Percentiles rank a stretch among this genome's conserved stretches.
These are phyloP conservation scores for Zosterops pallidus DNA, from an alignment of 2,113 vertebrate species.

Conservation along the genomic window DNA sequence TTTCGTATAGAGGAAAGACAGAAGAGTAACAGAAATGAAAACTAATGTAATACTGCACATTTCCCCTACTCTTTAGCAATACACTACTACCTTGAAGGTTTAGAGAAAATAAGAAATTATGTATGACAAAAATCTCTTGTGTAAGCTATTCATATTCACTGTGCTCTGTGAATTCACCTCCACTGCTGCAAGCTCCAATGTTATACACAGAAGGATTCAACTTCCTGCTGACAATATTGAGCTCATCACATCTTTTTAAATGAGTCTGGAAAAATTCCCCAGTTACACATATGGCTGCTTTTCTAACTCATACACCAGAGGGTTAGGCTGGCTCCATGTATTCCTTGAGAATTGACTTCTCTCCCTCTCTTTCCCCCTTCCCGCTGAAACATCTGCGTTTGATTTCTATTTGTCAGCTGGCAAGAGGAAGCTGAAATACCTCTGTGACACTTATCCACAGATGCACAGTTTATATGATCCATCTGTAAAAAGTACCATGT, in stretches of 20 bases:
- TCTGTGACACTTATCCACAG: conserved; percentile 23
- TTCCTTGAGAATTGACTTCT: conserved; percentile 30
- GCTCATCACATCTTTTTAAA: conserved; percentile 44
- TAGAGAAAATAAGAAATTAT: neutral
- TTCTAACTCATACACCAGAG: conserved; percentile 16
- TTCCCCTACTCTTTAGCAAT: neutral
- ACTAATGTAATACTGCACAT: neutral
- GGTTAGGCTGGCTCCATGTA: neutral
- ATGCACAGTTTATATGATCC: neutral
- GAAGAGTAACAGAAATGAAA: neutral
- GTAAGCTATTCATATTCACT: neutral
- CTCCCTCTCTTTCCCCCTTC: neutral
- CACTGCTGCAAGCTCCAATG: conserved; percentile 1
- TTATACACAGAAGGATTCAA: conserved; percentile 50
- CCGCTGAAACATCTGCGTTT: neutral
- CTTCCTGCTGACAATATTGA: conserved; percentile 46
- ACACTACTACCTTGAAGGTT: neutral
- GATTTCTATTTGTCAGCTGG: conserved; percentile 37
- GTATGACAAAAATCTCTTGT: neutral
- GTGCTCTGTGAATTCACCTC: neutral
- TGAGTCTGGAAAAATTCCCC: conserved; percentile 39
- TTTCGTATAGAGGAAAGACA: neutral
- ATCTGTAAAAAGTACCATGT: neutral
- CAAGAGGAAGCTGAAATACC: conserved; percentile 41
- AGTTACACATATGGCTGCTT: neutral